These are phyloP conservation scores for Cydia fagiglandana DNA, from an alignment of 1,140 invertebrate species.

Conservation along the genomic window DNA sequence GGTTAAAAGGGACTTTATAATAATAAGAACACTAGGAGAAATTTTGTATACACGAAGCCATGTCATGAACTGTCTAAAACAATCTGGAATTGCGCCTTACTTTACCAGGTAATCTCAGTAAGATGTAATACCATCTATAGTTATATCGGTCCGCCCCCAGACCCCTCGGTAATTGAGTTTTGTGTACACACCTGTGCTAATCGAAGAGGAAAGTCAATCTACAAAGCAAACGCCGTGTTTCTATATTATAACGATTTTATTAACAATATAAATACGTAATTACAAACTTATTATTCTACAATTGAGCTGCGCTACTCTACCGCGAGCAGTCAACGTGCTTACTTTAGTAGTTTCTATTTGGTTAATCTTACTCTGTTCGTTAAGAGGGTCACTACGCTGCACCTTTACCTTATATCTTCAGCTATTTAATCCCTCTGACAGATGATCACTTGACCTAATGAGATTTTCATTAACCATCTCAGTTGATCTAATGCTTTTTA, in stretches of 20 bases:
- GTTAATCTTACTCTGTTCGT: background rate
- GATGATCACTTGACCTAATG: background rate
- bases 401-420: background rate
- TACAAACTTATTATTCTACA: conserved; percentile 75
- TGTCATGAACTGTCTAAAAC: no score
- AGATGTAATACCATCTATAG: background rate
- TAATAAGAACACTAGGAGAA: no score
- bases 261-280: conserved; percentile 79
- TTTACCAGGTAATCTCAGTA: background rate
- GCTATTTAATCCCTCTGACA: background rate
- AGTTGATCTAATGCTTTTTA: background rate
- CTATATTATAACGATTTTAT: conserved; percentile 77
- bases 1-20: no score
- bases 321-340: conserved; percentile 74
- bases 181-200: conserved; percentile 15
- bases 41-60: no score
- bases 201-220: conserved; percentile 24
- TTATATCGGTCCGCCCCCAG: background rate
- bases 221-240: conserved; percentile 43
- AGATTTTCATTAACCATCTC: background rate
- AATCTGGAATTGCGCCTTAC: no score
- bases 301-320: conserved; percentile 77
- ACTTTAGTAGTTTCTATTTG: conserved; percentile 42
- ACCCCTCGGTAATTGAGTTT: conserved; percentile 2
- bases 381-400: no score